Base-by-base conservation (phyloP, 2,888 invertebrate genomes). In the Diadegma fenestrale region DNA sequence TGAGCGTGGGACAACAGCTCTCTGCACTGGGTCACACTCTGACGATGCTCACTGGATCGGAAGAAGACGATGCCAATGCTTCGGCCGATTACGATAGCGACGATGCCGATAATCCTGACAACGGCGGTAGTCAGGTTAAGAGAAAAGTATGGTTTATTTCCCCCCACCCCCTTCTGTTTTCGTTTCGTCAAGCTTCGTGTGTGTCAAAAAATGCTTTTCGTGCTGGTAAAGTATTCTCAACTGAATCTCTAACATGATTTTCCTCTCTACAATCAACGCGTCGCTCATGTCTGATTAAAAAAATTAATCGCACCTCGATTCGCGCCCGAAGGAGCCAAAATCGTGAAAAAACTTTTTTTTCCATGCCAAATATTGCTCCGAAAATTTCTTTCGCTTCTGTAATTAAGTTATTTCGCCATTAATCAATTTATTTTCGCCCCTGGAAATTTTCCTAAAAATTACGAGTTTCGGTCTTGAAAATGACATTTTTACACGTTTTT, bases 11-110 rank as follows among this genome's bases (percentile, higher is more conserved):
- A 76, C 99, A 99, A 93, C 98, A 99, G 92, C 95, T 99, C 37
- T 98, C 99, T 0, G 97, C 99, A 0, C 95, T 99, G 51, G 99
- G 99, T 0, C 98, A 99, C 93, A 99, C 99, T 0, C 95, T 99
- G 79, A 99, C 99, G 0, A 98, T 98, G 96, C 95, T 99, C 66
- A 98, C 99, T 0, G 98, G 98, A 6, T 97, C 97, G 69, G 98
- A 98, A 91, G 97, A 97, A 91, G 98, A 98, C 90, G 97, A 97
- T 85, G 96, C 95, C 0, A 94, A 96, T 19, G 95, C 95, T 86
- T 95, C 96, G 91, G 96, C 96, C 30, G 95, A 95, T 88, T 97
- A 97, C 77, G 97, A 97, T 90, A 97, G 97, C 87, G 97, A 97
- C 89, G 96, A 97, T 82, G 96, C 96, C 68, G 97, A 97, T 90